Evolutionary conservation across 2,888 invertebrate species (phyloP), one percentile per base, ranked within the genome.

Genomic region (Chloroclystis v-ata): DNA sequence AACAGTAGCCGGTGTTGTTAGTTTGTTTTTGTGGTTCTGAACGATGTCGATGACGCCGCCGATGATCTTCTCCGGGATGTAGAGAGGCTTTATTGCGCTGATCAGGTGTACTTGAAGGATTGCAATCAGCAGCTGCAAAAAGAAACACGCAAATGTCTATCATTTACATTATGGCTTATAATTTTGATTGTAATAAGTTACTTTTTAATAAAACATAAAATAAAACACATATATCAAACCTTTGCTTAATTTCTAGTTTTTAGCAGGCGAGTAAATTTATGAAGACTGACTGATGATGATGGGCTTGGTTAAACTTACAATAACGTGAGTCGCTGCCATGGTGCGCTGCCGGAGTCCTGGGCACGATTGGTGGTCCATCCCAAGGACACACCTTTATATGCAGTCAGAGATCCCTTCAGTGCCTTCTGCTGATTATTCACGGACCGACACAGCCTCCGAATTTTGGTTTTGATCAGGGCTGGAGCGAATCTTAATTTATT

Each of bases 1-100:
- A 24, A 57, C 59, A n/a, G 59, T 52, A 37, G 53, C 12, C 50
- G 52, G 53, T 26, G 38, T 49, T 52, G 61, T 3, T 41, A 81
- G 83, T 42, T 85, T 86, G 59, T 78, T 79, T 57, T 86, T 87
- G 54, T 87, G 84, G 32, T 61, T 80, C 45, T 83, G 80, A 1
- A 85, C 81, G 6, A 82, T 81, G 50, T 85, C 85, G 8, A 87
- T 85, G n/a, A 86, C 83, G 0, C 83, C 81, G 1, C 82, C 82
- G 25, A 86, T 78, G 12, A 87, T 83, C 56, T 84, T 86, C 57
- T 87, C 86, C 0, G 86, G 82, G 14, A 85, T 80, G 33, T 78
- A 59, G 0, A 82, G 69, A 2, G 59, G 54, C 41, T 78, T 78
- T 43, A 72, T 61, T 1, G 70, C 63, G 9, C 56, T 60, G 2